phyloP scores from a whole-genome alignment of 2,113 vertebrate genomes.

The Bos taurus region DNA sequence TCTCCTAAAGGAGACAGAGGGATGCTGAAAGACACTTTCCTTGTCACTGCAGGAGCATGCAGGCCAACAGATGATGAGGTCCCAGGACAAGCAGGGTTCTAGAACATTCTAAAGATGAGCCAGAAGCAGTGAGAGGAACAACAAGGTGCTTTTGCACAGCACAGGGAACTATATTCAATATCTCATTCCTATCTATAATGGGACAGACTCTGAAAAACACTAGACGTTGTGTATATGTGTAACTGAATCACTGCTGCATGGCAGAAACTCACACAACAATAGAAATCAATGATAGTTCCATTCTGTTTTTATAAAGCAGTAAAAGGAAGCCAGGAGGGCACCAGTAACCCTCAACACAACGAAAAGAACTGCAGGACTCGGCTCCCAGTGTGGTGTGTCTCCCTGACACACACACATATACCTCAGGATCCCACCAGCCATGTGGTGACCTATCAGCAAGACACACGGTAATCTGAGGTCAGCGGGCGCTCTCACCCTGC shows the following conservation, averaged over 20 bases:
- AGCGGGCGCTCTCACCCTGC: neutral
- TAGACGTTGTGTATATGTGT: neutral
- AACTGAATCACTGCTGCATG: neutral
- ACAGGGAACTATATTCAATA: neutral
- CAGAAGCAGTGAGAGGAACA: neutral
- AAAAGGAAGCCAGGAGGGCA: neutral
- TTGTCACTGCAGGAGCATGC: neutral
- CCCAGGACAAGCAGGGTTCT: neutral
- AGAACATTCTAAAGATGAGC: neutral
- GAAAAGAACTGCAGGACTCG: neutral
- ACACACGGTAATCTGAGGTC: neutral
- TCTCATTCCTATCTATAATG: fast-evolving
- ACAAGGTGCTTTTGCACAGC: neutral
- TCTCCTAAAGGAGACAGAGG: neutral
- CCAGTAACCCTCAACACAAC: neutral
- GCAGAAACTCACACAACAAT: neutral
- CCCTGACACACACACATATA: neutral
- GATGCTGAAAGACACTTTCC: neutral
- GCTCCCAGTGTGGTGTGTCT: neutral
- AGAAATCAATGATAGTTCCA: neutral
- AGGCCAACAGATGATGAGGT: neutral
- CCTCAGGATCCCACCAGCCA: neutral
- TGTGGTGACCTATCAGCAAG: neutral
- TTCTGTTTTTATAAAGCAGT: neutral
- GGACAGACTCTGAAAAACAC: neutral